phyloP scores from a whole-genome alignment of 1,140 invertebrate species.

The Stegodyphus dumicola region DNA sequence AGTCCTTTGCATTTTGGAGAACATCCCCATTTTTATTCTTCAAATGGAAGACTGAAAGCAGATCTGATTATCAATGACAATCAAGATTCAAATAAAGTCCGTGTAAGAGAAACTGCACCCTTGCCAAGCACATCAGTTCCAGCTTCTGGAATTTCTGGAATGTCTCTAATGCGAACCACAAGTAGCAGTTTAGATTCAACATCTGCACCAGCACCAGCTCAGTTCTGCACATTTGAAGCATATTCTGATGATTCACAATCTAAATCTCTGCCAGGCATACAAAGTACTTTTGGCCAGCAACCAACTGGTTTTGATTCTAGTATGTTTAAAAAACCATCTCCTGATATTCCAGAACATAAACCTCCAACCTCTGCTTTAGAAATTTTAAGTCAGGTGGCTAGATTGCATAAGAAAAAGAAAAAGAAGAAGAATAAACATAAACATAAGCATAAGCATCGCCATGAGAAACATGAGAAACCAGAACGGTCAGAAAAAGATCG shows the following conservation, averaged over 20 bases:
- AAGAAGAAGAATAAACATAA: slow-evolving; percentile 69
- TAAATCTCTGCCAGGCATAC: slow-evolving; percentile 56
- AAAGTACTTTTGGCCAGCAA: slow-evolving; percentile 39
- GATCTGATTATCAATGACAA: slow-evolving; percentile 27
- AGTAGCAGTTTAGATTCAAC: slow-evolving; percentile 52
- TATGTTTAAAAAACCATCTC: slow-evolving; percentile 60
- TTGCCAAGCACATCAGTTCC: slow-evolving; percentile 11
- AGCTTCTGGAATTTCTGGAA: slow-evolving; percentile 9
- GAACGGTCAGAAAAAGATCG: slow-evolving; percentile 47
- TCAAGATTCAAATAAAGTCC: slow-evolving; percentile 29
- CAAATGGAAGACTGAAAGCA: slow-evolving; percentile 41
- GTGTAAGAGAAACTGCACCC: slow-evolving; percentile 18
- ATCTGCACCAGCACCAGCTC: slow-evolving; percentile 38
- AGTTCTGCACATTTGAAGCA: slow-evolving; percentile 46
- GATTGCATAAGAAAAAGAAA: slow-evolving; percentile 72
- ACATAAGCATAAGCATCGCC: slow-evolving; percentile 67
- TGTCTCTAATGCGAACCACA: slow-evolving; percentile 28
- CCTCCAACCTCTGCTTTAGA: slow-evolving; percentile 1
- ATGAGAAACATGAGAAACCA: slow-evolving; percentile 64
- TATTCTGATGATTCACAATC: slow-evolving; percentile 61
- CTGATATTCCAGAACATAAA: slow-evolving; percentile 63
- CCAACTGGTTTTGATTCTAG: slow-evolving; percentile 62
- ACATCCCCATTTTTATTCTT: slow-evolving; percentile 32
- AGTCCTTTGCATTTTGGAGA: slow-evolving; percentile 45
- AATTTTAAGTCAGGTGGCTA: slow-evolving; percentile 62